phyloP scores from a whole-genome alignment of 1,140 invertebrate species.

The Rhynchophorus ferrugineus region DNA sequence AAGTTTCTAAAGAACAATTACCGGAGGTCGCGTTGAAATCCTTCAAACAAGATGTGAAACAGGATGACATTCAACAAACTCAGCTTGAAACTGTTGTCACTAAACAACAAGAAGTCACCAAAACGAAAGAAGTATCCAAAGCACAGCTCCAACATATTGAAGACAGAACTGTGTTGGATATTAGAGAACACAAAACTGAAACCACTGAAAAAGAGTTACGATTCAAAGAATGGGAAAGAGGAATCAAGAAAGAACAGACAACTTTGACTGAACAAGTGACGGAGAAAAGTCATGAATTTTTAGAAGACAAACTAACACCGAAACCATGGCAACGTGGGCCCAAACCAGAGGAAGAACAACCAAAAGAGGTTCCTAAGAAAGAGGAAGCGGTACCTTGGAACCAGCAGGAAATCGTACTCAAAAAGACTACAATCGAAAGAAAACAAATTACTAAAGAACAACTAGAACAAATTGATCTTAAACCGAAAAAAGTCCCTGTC shows the following conservation, averaged over 20 bases:
- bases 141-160: conserved; percentile 1
- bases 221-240: neutral
- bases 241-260: conserved; percentile 4
- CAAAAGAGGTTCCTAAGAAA: conserved; percentile 16
- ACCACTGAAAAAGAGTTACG: conserved; percentile 38
- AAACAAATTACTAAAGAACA: conserved; percentile 39
- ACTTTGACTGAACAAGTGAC: conserved; percentile 1
- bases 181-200: conserved; percentile 35
- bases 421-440: conserved; percentile 36
- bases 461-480: conserved; percentile 25
- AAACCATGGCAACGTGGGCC: conserved; percentile 15
- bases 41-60: neutral
- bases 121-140: conserved; percentile 7
- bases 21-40: conserved; percentile 31
- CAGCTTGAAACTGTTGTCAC: neutral
- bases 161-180: conserved; percentile 37
- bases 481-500: conserved; percentile 17
- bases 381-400: conserved; percentile 39
- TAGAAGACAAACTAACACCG: conserved; percentile 11
- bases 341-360: conserved; percentile 17
- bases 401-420: conserved; percentile 42
- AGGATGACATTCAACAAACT: neutral
- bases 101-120: neutral
- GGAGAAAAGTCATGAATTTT: conserved; percentile 3
- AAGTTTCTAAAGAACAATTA: conserved; percentile 35